Percentiles rank a stretch among this genome's conserved stretches.
These are phyloP conservation scores for Saccopteryx leptura DNA, from an alignment of 2,113 vertebrate genomes.

Conservation along the genomic window DNA sequence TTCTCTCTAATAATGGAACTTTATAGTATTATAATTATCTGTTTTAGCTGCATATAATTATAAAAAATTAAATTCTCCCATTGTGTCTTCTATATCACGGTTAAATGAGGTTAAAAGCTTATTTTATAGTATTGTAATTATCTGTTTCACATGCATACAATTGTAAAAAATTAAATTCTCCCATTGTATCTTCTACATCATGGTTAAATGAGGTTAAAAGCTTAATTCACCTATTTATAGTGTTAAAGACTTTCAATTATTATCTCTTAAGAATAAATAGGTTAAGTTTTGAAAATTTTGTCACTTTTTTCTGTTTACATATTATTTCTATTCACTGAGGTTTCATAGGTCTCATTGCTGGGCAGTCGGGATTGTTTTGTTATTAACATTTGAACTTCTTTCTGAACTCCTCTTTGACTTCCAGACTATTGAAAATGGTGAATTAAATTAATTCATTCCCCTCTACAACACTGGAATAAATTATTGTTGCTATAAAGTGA, in stretches of 20 bases:
- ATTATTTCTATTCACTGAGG: conserved; percentile 27
- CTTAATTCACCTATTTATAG: conserved; percentile 6
- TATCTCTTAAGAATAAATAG: conserved; percentile 56
- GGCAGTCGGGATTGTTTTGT: neutral
- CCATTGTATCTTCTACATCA: neutral
- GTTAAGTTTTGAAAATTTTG: neutral
- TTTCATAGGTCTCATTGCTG: neutral
- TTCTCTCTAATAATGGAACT: neutral
- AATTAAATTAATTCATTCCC: neutral
- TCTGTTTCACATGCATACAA: neutral
- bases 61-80: conserved; percentile 9
- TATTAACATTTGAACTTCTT: neutral
- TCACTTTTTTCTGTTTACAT: neutral
- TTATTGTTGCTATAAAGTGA: neutral
- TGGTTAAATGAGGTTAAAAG: neutral
- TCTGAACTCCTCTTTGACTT: neutral
- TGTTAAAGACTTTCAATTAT: conserved; percentile 49
- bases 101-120: neutral
- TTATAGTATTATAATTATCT: neutral
- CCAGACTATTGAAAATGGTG: neutral
- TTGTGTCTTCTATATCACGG: conserved; percentile 4
- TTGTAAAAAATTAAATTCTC: conserved; percentile 38
- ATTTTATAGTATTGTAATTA: neutral
- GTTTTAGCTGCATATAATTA: neutral
- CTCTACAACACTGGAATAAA: neutral